phyloP scores from a whole-genome alignment of 2,797 vertebrate species.

The Limnodromus scolopaceus region DNA sequence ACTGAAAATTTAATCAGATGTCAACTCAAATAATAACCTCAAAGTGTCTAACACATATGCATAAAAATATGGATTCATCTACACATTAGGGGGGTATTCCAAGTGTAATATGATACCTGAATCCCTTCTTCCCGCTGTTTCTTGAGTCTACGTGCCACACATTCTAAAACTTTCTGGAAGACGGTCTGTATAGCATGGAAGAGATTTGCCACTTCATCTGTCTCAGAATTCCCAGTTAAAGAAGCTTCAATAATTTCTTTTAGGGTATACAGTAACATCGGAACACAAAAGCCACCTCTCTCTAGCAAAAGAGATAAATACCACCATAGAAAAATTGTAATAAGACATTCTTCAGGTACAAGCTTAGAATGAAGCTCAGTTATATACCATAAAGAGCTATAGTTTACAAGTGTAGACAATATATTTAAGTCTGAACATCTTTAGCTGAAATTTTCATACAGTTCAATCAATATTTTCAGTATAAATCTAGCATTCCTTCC shows the following conservation, averaged over 20 bases:
- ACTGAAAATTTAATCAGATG: not conserved
- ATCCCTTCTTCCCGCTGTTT: conserved; percentile 84
- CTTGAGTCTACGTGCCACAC: conserved; percentile 79
- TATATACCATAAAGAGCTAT: not conserved
- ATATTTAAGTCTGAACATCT: not conserved
- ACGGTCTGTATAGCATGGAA: conserved; percentile 83
- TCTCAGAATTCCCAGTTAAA: conserved; percentile 59
- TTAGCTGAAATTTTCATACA: not conserved
- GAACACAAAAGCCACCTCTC: conserved; percentile 82
- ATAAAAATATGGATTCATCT: not conserved
- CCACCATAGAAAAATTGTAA: not conserved
- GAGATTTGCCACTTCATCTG: conserved; percentile 61
- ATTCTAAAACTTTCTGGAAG: conserved; percentile 91
- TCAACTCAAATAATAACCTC: not conserved
- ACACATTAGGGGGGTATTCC: not conserved
- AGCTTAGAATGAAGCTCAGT: not conserved
- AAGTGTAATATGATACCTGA: conserved; percentile 74
- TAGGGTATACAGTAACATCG: conserved; percentile 81
- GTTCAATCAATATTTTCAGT: not conserved
- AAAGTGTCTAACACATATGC: not conserved
- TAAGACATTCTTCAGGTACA: not conserved
- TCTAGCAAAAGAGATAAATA: conserved; percentile 75
- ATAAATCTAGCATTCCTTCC: not conserved
- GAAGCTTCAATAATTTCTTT: conserved; percentile 84
- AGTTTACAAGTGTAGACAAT: not conserved